phyloP scores from a whole-genome alignment of 2,113 vertebrate species.

The Nyctereutes procyonoides region DNA sequence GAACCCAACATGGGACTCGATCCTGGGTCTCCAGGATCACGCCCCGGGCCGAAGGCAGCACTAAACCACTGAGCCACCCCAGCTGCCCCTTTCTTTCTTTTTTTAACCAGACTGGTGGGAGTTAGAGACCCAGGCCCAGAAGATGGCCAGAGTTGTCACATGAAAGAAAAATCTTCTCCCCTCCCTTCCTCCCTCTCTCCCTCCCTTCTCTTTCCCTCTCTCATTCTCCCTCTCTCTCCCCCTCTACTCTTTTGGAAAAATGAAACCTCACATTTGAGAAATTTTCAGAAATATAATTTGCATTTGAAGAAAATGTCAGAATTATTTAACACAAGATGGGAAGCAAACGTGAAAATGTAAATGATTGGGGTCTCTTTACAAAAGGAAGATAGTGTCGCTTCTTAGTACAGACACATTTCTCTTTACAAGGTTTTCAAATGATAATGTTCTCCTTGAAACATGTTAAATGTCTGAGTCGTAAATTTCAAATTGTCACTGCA shows the following conservation, averaged over 20 bases:
- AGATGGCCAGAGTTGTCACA: conserved; percentile 63
- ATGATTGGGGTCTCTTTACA: conserved; percentile 83
- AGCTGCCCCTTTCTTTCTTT: not conserved
- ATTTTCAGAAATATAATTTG: conserved; percentile 80
- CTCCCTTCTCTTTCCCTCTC: not conserved
- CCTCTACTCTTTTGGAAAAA: conserved; percentile 56
- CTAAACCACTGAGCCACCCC: no score
- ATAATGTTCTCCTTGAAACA: conserved; percentile 86
- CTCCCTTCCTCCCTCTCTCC: not conserved
- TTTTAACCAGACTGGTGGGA: conserved; percentile 50
- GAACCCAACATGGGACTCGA: no score
- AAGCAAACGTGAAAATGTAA: conserved; percentile 85
- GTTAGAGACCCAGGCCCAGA: conserved; percentile 26
- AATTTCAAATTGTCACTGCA: conserved; percentile 84
- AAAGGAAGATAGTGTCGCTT: conserved; percentile 81
- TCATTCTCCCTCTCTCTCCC: not conserved
- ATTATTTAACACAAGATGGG: conserved; percentile 82
- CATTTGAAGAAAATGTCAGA: conserved; percentile 83
- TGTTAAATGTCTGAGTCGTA: conserved; percentile 83
- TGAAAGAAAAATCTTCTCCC: conserved; percentile 54
- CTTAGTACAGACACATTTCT: conserved; percentile 83
- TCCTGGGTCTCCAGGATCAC: no score
- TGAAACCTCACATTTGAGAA: conserved; percentile 73
- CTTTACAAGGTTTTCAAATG: conserved; percentile 87
- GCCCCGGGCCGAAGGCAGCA: no score